phyloP scores from a whole-genome alignment of 2,113 vertebrate species.

The Helogale parvula region DNA sequence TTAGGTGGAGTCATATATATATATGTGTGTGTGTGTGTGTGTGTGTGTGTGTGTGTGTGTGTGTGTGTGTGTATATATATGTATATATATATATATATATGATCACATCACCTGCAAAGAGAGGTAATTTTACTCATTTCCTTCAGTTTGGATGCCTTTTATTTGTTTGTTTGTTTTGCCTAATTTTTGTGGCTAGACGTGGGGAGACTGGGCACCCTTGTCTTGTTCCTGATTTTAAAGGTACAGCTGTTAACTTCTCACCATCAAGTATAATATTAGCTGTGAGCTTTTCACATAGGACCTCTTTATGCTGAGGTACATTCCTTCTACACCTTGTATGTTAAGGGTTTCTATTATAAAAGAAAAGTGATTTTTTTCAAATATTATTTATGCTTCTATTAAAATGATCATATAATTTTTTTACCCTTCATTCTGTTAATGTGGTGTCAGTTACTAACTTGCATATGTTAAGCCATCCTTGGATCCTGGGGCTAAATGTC shows the following conservation, averaged over 20 bases:
- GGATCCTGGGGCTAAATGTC: background rate
- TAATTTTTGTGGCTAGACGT: background rate
- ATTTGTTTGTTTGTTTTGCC: background rate
- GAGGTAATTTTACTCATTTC: background rate
- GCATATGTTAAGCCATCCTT: background rate
- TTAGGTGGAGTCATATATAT: background rate
- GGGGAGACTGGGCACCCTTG: background rate
- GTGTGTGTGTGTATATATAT: too few species aligned
- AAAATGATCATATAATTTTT: background rate
- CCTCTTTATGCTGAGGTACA: background rate
- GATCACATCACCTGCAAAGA: background rate
- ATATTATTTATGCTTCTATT: background rate
- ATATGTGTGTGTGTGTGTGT: too few species aligned
- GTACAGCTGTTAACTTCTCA: background rate
- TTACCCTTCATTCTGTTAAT: background rate
- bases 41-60: too few species aligned
- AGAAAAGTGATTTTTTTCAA: background rate
- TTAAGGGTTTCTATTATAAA: background rate
- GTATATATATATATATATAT: background rate
- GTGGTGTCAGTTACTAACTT: background rate
- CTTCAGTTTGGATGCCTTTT: background rate
- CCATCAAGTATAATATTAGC: background rate
- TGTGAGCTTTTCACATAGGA: background rate
- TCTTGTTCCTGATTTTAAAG: background rate
- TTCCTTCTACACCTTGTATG: background rate